These are phyloP conservation scores for Cyanistes caeruleus DNA, from an alignment of 2,113 vertebrate genomes.

Conservation along the genomic window DNA sequence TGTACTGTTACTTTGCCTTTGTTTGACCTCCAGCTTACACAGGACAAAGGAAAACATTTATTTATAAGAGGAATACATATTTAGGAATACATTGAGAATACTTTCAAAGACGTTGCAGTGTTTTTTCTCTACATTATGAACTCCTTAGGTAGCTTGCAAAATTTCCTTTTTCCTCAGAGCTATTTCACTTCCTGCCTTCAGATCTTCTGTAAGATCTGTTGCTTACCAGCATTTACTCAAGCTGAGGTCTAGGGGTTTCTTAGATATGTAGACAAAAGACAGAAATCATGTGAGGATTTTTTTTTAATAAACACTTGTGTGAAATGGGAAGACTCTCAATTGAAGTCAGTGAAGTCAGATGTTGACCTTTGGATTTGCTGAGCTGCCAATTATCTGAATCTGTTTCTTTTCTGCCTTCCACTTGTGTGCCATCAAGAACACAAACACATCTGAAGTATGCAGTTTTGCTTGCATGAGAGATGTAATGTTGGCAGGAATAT, in stretches of 20 bases:
- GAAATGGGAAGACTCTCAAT: neutral
- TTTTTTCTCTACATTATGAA: neutral
- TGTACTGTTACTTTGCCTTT: neutral
- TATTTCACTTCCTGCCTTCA: neutral
- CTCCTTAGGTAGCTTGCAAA: neutral
- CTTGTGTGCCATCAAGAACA: neutral
- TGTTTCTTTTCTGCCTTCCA: neutral
- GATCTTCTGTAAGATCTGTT: neutral
- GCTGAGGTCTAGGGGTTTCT: neutral
- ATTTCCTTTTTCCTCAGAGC: neutral
- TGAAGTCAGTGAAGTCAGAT: neutral
- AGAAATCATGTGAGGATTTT: neutral
- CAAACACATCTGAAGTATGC: neutral
- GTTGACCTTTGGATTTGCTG: conserved; percentile 15
- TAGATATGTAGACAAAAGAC: neutral
- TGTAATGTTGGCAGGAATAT: neutral
- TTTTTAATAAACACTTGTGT: neutral
- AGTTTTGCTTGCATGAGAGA: neutral
- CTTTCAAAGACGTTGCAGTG: neutral
- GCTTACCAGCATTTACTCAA: neutral
- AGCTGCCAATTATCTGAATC: neutral
- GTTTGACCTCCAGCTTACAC: neutral
- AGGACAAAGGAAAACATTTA: neutral
- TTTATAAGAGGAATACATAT: too few relatives aligned
- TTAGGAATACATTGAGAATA: neutral